Evolutionary conservation across 2,113 vertebrate species (phyloP), one percentile per base, ranked within the genome.

Genomic region (Alligator mississippiensis): DNA sequence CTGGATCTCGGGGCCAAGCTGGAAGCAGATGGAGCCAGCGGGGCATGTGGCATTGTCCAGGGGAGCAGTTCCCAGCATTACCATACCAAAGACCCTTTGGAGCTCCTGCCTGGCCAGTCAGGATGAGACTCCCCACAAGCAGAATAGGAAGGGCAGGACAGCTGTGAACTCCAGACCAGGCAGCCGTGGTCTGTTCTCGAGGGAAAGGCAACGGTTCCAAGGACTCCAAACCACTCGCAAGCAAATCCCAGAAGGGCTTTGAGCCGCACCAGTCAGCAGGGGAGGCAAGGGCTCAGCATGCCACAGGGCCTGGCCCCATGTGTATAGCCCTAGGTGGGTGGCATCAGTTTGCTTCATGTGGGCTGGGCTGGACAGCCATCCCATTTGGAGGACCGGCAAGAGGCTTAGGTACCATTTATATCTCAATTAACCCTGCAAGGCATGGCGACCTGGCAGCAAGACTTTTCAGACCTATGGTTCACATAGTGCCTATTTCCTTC

Each of bases 1-100:
- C 95, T 93, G 88, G 9, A 80, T 85, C 93, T 2, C 30, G 76
- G 72, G 81, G 91, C 92, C 88, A 85, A 93, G 82, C 84, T 0
- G 6, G 75, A 7, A 86, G 90, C 9, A 59, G 84, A 89, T 3
- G 63, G 96, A 85, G 64, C 38, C 34, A 66, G 9, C 16, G 58
- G 28, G 15, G 22, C 11, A 27, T 16, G 1, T 54, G 88, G 83
- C 62, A 72, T 72, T 22, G 13, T 74, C 25, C 3, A 82, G 74
- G 55, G 66, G 16, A 85, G 88, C 79, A 86, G 90, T n/a, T 18
- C 11, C 70, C 66, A 0, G 4, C 34, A 1, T 87, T 89, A 12
- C 4, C 3, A 12, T 12, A 38, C 21, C 70, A 18, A 38, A 34
- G n/a, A 38, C 10, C 11, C 68, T 19, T 25, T 38, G 14, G 34